Base-by-base conservation (phyloP, 2,888 invertebrate species). In the Melanotus villosus region DNA sequence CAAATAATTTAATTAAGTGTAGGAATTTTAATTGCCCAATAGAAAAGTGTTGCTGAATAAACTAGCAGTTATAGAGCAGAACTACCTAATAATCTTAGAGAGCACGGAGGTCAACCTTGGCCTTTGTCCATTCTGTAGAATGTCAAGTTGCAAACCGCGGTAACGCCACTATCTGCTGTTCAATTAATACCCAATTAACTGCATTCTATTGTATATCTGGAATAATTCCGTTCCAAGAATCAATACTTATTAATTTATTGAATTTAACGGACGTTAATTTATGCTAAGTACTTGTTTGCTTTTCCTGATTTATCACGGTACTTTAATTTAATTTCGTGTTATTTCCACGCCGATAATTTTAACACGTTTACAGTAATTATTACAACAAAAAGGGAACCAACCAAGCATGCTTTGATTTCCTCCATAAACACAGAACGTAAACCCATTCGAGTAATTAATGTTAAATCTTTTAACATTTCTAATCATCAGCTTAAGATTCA, bases 51-150 rank as follows among this genome's bases (percentile, higher is more conserved):
- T 32, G 32, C 52, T 32, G 32, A 32, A 32, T 52, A 52, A 32
- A n/a, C 23, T 50, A 19, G 19, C 43, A 18, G 50, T 12, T 19
- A 47, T 47, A 23, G 26, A 30, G n/a, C 52, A 26, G 6, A 26
- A 21, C 38, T n/a, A 63, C 52, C 65, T 45, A 65, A 65, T 65
- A 45, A n/a, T n/a, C n/a, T n/a, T n/a, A 52, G 32, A 52, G 30
- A 26, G 30, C 26, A 41, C 19, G 56, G 23, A 58, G 47, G 30
- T 21, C 47, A 56, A 52, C 71, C 71, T 71, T 71, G 71, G 71
- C 71, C 71, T 71, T 71, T 71, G 68, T 54, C 60, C 26, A 56
- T 50, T 60, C 60, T 34, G 30, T 50, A 71, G 68, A 71, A 71
- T 71, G 71, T 65, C 68, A 67, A 68, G 36, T 14, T 59, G 58